Conservation (phyloP, 2,113 vertebrate genomes). For the Vombatus ursinus region DNA sequence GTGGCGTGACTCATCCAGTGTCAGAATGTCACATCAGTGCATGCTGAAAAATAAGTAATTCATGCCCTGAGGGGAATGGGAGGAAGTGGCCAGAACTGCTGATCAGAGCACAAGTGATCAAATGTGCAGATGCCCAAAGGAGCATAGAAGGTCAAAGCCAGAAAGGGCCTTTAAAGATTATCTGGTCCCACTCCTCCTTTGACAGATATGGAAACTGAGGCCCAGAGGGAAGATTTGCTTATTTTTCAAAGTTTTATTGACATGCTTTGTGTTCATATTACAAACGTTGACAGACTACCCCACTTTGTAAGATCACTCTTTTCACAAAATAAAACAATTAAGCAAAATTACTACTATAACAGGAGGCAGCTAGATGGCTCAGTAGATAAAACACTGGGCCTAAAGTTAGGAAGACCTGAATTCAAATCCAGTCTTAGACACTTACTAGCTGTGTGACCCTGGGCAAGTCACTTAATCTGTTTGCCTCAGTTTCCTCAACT, state of each 20-base stretch:
- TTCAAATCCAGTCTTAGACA: neutral
- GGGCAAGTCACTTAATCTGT: neutral
- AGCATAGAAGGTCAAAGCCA: conserved; percentile 11
- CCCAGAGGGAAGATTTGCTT: neutral
- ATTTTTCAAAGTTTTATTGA: neutral
- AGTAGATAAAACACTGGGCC: neutral
- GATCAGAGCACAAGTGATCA: conserved; percentile 7
- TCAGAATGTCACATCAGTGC: conserved; percentile 67
- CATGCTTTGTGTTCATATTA: neutral
- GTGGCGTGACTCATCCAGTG: conserved; percentile 69
- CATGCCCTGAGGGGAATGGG: conserved; percentile 23
- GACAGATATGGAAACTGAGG: conserved; percentile 9
- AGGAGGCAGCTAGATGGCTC: neutral
- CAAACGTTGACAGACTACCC: neutral
- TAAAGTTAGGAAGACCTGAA: neutral
- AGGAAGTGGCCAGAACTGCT: conserved; percentile 24
- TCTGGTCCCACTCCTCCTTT: neutral
- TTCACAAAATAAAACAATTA: neutral
- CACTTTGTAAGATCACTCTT: neutral
- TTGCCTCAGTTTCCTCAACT: neutral
- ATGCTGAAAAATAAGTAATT: conserved; percentile 57
- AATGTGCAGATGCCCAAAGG: neutral
- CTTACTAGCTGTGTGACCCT: neutral
- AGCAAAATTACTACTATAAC: neutral
- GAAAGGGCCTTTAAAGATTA: neutral